Base-by-base conservation (phyloP, 2,113 vertebrate species). In the Poecilia latipinna region DNA sequence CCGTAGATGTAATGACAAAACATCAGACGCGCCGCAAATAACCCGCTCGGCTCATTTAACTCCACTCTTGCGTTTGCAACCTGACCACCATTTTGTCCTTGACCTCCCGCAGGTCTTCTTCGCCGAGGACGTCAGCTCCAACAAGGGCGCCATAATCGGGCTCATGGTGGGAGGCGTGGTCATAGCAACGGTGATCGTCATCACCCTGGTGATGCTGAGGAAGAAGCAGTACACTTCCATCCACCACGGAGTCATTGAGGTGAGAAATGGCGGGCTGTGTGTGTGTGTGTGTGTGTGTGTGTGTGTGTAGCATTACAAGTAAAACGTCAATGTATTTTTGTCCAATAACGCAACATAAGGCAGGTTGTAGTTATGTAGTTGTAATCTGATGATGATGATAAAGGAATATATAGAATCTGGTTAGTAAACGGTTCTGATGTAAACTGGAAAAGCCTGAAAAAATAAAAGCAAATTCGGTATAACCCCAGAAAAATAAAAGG, bases 221-320 rank as follows among this genome's bases (percentile, higher is more conserved):
- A 99, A 99, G 96, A 99, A 99, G 87, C 98, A 99, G 89, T 98
- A 99, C 92, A 98, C 98, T 17, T 98, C 98, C 84, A 99, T 99
- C 91, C 98, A 98, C 92, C 97, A 99, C 48, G 98, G 98, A 69
- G 97, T 99, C 80, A 96, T 99, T 70, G 98, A 99, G 97, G 98
- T 98, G 74, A 91, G 81, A 65, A 17, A 15, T 10, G 0, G 0
- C 2, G 10, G 11, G 26, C 26, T 10, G 35, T 37, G 35, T 37
- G 35, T 10, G 33, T 28, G 28, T 28, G 28, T 28, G 28, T 28
- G 28, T 28, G 28, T 28, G 28, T 29, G 29, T 29, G 29, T 29
- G 29, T 29, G 11, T 11, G 35, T 37, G 35, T 37, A 37, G 10
- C 2, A 12, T 37, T 37, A 37, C 35, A 37, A 37, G 35, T 37